Evolutionary conservation across 92 coral and sea anemone genomes (phyloP).

Genomic region (Actinostola sp.): DNA sequence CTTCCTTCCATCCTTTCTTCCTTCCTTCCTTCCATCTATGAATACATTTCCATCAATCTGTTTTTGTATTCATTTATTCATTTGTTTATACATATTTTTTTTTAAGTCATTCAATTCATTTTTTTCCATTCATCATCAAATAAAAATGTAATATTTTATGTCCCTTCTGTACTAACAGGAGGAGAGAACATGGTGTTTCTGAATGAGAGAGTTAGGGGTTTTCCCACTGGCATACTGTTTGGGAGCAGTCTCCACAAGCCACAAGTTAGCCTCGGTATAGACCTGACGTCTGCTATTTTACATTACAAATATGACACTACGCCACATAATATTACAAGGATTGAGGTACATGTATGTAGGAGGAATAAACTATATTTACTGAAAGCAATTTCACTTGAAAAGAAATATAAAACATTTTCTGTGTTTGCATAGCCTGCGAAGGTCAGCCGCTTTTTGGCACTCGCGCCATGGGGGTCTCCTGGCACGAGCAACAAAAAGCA

Average conservation of each 20-base stretch:
- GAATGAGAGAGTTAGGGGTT: conserved; percentile 82
- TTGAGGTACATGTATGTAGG: conserved; percentile 58
- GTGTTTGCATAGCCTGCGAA: too few species aligned
- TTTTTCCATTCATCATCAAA: background rate
- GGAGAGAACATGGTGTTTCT: conserved; percentile 78
- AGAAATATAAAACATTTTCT: too few species aligned
- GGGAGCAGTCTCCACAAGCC: conserved; percentile 70
- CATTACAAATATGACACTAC: conserved; percentile 48
- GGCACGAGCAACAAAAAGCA: too few species aligned
- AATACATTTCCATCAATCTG: too few species aligned
- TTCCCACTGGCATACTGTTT: conserved; percentile 77
- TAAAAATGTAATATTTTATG: too few species aligned
- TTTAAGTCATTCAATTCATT: background rate
- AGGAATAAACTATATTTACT: too few species aligned
- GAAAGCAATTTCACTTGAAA: background rate
- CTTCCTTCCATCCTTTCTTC: background rate
- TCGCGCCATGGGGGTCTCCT: too few species aligned
- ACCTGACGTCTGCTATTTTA: conserved; percentile 65
- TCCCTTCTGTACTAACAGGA: conserved; percentile 14
- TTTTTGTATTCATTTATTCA: too few species aligned
- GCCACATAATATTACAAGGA: conserved; percentile 50
- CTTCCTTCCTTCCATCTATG: background rate
- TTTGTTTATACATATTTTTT: background rate
- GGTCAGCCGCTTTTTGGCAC: too few species aligned
- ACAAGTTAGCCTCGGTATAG: conserved; percentile 54